These are phyloP conservation scores for Neoitamus cyanurus DNA, from an alignment of 2,888 invertebrate species.

Conservation along the genomic window DNA sequence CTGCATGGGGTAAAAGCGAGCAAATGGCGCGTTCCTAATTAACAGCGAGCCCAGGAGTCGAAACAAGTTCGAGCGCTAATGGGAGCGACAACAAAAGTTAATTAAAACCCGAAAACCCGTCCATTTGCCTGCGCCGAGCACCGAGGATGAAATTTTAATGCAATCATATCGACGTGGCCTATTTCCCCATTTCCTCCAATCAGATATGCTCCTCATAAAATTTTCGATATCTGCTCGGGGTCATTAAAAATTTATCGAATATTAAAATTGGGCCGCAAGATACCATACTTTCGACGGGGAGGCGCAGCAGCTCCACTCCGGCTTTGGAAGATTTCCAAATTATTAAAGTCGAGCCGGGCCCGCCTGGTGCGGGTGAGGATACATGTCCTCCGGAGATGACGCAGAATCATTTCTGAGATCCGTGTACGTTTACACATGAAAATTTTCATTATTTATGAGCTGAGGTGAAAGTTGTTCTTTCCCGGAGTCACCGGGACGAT, in stretches of 20 bases:
- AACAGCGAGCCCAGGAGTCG: not conserved
- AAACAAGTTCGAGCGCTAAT: not conserved
- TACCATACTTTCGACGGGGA: not conserved
- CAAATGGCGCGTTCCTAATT: not conserved
- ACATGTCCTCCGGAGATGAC: conserved; percentile 6
- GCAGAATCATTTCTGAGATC: not conserved
- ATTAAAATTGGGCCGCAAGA: conserved; percentile 22
- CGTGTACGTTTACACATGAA: conserved; percentile 11
- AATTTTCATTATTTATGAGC: conserved; percentile 30
- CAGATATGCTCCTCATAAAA: conserved; percentile 22
- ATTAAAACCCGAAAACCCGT: conserved; percentile 20
- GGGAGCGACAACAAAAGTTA: conserved; percentile 31
- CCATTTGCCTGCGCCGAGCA: not conserved
- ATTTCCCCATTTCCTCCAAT: conserved; percentile 20
- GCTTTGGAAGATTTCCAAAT: not conserved
- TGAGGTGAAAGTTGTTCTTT: conserved; percentile 15
- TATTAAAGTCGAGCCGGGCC: not conserved
- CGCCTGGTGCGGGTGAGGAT: no score
- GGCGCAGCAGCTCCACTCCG: not conserved
- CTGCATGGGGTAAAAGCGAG: not conserved
- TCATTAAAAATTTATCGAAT: conserved; percentile 30
- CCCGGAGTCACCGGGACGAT: not conserved
- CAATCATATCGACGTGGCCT: conserved; percentile 14
- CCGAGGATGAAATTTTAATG: not conserved
- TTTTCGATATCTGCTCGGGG: conserved; percentile 20